Conservation (phyloP, 2,113 vertebrate genomes). For the Oryzias melastigma region DNA sequence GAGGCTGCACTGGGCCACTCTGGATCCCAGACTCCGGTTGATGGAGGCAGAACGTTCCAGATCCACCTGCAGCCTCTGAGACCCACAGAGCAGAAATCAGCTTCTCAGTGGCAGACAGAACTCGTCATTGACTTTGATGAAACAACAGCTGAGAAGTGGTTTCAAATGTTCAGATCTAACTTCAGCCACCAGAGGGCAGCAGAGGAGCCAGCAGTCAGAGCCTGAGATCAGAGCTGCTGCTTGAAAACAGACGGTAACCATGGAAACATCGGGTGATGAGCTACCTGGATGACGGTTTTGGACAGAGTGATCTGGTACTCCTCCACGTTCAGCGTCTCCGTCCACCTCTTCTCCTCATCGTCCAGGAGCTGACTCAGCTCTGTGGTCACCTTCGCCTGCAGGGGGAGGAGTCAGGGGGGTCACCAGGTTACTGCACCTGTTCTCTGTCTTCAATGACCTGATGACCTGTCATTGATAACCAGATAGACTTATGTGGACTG, state of each 20-base stretch:
- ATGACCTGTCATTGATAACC: too few relatives aligned
- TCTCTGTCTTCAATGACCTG: too few relatives aligned
- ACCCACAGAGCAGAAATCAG: neutral
- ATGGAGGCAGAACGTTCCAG: conserved; percentile 85
- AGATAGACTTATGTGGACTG: too few relatives aligned
- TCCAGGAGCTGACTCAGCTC: conserved; percentile 77
- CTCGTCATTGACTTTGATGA: neutral
- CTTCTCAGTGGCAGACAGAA: neutral
- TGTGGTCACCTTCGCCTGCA: conserved; percentile 70
- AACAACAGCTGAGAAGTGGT: neutral
- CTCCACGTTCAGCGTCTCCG: conserved; percentile 58
- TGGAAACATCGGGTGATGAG: neutral
- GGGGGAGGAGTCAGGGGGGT: neutral
- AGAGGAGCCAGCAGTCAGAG: neutral
- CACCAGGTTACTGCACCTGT: conserved; percentile 21
- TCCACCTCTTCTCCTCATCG: conserved; percentile 76
- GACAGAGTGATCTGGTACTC: conserved; percentile 73
- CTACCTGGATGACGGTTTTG: conserved; percentile 76
- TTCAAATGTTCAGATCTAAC: neutral
- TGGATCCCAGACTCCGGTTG: conserved; percentile 80
- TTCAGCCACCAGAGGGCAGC: conserved; percentile 29
- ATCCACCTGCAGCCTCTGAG: conserved; percentile 84
- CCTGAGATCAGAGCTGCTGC: too few relatives aligned
- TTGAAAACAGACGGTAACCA: neutral
- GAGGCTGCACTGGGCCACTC: conserved; percentile 85